Conservation (phyloP, 2,797 vertebrate genomes). For the Amblyopsis hoosieri region DNA sequence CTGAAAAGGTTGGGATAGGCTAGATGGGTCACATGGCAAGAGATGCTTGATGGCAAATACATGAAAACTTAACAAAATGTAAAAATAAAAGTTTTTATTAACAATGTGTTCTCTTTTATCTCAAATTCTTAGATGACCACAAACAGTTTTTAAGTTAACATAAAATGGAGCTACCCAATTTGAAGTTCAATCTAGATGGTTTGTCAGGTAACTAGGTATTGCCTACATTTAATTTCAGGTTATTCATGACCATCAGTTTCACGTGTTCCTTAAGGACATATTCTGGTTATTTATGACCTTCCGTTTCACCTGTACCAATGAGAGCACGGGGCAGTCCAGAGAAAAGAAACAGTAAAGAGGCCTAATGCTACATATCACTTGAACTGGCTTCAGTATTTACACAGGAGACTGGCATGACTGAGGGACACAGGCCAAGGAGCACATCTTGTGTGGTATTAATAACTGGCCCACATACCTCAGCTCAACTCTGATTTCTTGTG, state of each 20-base stretch:
- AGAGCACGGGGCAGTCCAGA: no score
- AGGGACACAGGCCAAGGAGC: slow-evolving; percentile 7
- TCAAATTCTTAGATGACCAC: no score
- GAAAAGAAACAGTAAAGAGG: no score
- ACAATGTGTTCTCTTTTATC: slow-evolving; percentile 43
- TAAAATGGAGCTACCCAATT: no score
- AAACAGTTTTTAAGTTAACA: no score
- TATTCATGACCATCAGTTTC: no score
- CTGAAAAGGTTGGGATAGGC: slow-evolving; percentile 40
- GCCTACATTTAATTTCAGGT: no score
- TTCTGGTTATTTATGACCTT: no score
- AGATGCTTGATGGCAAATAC: slow-evolving; percentile 52
- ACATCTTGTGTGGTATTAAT: slow-evolving; percentile 69
- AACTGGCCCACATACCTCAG: slow-evolving; percentile 72
- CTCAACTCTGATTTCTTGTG: slow-evolving; percentile 66
- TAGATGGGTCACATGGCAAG: slow-evolving; percentile 50
- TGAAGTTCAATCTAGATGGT: no score
- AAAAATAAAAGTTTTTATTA: slow-evolving; percentile 94
- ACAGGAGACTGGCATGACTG: slow-evolving; percentile 8
- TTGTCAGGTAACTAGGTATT: no score
- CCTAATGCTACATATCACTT: not conserved
- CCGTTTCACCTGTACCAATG: no score
- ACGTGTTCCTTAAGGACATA: no score
- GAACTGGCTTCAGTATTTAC: slow-evolving; percentile 1
- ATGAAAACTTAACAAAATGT: slow-evolving; percentile 66